phyloP scores from a whole-genome alignment of 2,797 vertebrate genomes.

The Scleropages formosus region DNA sequence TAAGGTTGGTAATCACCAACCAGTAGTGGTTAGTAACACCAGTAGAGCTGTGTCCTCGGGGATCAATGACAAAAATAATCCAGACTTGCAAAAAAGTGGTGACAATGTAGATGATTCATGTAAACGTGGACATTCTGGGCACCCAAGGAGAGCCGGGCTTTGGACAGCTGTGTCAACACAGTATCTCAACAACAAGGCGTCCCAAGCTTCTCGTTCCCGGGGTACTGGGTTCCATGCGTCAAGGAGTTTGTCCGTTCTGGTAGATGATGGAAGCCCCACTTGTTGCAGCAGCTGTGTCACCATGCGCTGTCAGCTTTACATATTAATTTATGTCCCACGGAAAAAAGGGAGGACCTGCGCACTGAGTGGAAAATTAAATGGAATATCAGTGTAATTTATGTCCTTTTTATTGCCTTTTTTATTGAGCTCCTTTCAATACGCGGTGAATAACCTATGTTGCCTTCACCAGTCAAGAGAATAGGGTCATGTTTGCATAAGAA shows the following conservation, averaged over 20 bases:
- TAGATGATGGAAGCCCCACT: slow-evolving; percentile 51
- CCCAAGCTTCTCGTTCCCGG: too few species aligned
- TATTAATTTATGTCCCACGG: slow-evolving; percentile 52
- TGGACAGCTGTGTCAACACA: slow-evolving; percentile 29
- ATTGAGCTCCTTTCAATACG: slow-evolving; percentile 41
- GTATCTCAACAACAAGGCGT: too few species aligned
- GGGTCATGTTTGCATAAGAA: slow-evolving; percentile 71
- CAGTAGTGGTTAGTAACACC: background rate
- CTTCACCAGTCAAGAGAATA: slow-evolving; percentile 56
- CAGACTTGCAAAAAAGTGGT: too few species aligned
- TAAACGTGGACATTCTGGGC: too few species aligned
- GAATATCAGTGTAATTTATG: slow-evolving; percentile 45
- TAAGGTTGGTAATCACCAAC: background rate
- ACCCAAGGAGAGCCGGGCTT: slow-evolving; percentile 7
- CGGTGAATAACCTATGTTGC: slow-evolving; percentile 38
- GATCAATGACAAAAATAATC: background rate
- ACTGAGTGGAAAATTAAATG: slow-evolving; percentile 39
- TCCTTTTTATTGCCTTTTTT: slow-evolving; percentile 45
- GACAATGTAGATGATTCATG: too few species aligned
- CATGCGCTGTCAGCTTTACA: slow-evolving; percentile 47
- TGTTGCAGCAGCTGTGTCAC: slow-evolving; percentile 39
- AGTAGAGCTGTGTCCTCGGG: slow-evolving; percentile 13
- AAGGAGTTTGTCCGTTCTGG: slow-evolving; percentile 10
- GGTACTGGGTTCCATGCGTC: too few species aligned
- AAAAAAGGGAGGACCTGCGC: slow-evolving; percentile 31